These are phyloP conservation scores for Thecocarcelia acutangulata DNA, from an alignment of 2,888 invertebrate species.

Conservation along the genomic window DNA sequence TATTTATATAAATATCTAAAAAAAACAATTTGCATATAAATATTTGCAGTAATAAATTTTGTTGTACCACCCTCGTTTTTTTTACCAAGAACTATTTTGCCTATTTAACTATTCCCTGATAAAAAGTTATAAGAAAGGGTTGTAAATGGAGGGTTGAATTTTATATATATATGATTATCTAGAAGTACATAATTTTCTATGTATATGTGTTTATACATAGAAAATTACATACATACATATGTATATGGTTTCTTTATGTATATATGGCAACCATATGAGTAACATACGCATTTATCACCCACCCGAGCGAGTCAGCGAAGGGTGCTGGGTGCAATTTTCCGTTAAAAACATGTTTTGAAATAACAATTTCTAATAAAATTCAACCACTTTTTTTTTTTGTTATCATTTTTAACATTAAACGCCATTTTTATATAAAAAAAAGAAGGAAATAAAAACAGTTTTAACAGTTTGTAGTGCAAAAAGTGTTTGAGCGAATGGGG, in stretches of 20 bases:
- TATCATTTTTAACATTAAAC: constrained; percentile 41
- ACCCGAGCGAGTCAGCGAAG: constrained; percentile 57
- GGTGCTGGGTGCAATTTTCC: constrained; percentile 28
- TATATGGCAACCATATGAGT: constrained; percentile 18
- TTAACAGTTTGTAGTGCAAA: constrained; percentile 40
- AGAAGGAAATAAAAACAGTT: constrained; percentile 3
- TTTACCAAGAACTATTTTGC: background rate
- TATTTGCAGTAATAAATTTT: background rate
- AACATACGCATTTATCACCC: constrained; percentile 57
- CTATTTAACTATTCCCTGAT: constrained; percentile 9
- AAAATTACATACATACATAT: background rate
- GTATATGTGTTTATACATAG: constrained; percentile 1
- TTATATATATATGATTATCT: too few species aligned
- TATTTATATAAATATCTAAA: too few species aligned
- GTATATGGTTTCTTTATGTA: background rate
- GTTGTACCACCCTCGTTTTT: constrained; percentile 45
- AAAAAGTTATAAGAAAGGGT: constrained; percentile 37
- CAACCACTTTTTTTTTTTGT: constrained; percentile 60
- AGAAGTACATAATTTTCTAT: too few species aligned
- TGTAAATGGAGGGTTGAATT: constrained; percentile 42
- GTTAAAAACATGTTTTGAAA: constrained; percentile 38
- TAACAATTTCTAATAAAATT: constrained; percentile 56
- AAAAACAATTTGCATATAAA: too few species aligned
- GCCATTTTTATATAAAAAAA: constrained; percentile 59
- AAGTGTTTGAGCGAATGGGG: constrained; percentile 47